These are phyloP conservation scores for Mormyrus lacerda DNA, from an alignment of 2,113 vertebrate species.

Conservation along the genomic window DNA sequence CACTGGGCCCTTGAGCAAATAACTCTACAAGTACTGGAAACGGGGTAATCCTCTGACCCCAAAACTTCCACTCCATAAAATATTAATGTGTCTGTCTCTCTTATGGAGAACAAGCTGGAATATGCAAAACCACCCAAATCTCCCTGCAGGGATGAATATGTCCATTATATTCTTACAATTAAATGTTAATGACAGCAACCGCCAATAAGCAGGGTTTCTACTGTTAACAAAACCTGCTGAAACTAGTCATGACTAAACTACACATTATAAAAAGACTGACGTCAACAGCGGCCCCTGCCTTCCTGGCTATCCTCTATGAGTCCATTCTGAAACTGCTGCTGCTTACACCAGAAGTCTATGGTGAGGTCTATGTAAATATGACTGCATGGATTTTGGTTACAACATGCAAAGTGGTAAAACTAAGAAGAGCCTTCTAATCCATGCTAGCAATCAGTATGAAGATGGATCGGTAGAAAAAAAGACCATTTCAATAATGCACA, in stretches of 20 bases:
- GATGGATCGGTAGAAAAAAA: background rate
- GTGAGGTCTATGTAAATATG: background rate
- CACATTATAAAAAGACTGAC: background rate
- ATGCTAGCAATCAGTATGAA: background rate
- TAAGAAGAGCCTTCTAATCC: background rate
- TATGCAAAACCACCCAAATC: background rate
- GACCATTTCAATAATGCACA: background rate
- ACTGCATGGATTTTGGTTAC: background rate
- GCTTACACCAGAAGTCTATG: background rate
- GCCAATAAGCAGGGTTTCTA: background rate
- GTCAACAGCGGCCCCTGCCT: background rate
- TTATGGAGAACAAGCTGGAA: background rate
- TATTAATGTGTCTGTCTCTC: background rate
- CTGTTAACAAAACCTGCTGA: background rate
- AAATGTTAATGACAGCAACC: background rate
- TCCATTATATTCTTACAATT: background rate
- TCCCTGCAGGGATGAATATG: background rate
- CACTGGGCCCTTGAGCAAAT: background rate
- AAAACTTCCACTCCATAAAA: background rate
- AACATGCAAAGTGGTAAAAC: background rate
- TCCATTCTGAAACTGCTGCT: background rate
- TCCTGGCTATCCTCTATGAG: background rate
- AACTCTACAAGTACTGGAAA: background rate
- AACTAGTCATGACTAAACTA: background rate
- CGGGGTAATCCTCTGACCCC: background rate